phyloP scores from a whole-genome alignment of 2,797 vertebrate genomes.

The Geotrypetes seraphini region DNA sequence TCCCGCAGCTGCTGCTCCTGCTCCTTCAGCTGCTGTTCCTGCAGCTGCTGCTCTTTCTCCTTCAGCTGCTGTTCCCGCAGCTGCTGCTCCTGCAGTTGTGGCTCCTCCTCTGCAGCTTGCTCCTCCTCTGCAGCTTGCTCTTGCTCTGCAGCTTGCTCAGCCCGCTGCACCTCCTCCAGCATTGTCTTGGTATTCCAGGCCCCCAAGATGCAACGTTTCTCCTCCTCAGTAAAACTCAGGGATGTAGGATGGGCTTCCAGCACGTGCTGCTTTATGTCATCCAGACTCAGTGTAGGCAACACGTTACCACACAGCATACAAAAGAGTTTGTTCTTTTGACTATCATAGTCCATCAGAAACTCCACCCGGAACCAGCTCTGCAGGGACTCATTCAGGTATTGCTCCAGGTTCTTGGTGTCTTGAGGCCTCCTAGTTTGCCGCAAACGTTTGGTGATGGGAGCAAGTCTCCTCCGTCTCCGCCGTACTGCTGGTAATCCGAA shows the following conservation, averaged over 20 bases:
- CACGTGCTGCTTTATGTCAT: conserved; percentile 81
- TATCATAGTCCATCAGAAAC: conserved; percentile 89
- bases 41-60: not conserved
- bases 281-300: conserved; percentile 76
- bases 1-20: not conserved
- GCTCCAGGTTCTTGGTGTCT: conserved; percentile 57
- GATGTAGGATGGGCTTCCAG: conserved; percentile 76
- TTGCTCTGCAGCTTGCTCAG: too few species aligned
- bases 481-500: too few species aligned
- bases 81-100: not conserved
- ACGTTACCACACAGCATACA: conserved; percentile 79
- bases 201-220: conserved; percentile 77
- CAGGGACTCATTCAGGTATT: conserved; percentile 79
- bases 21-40: not conserved
- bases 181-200: conserved; percentile 53
- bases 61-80: not conserved
- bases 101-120: not conserved
- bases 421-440: conserved; percentile 36
- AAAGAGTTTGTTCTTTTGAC: conserved; percentile 63
- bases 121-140: not conserved
- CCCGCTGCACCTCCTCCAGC: not conserved
- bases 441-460: conserved; percentile 17
- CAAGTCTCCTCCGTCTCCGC: conserved; percentile 20
- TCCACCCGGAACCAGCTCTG: conserved; percentile 85
- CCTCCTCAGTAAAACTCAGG: conserved; percentile 67